A percentile compares a stretch with the other conserved stretches of the same genome.
These are phyloP conservation scores for Poeciliopsis prolifica DNA, from an alignment of 2,113 vertebrate species.

Conservation along the genomic window DNA sequence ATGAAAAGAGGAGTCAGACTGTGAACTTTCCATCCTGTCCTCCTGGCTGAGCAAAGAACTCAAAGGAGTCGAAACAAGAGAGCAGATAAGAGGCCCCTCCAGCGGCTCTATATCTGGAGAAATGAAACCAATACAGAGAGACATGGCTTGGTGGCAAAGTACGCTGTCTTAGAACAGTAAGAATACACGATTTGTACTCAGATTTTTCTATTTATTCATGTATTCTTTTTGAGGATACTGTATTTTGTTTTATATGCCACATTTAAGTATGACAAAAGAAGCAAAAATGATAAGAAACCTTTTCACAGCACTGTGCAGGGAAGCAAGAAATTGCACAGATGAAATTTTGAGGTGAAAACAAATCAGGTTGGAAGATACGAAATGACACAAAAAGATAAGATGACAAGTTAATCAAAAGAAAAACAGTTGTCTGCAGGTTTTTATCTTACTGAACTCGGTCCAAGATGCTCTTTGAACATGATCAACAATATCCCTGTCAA, in stretches of 20 bases:
- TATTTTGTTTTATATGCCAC: no score
- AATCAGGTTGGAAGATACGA: not conserved
- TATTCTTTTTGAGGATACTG: no score
- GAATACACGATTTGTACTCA: no score
- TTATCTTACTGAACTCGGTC: not conserved
- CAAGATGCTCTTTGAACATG: constrained; percentile 9
- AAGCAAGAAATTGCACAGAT: not conserved
- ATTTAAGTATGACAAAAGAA: no score
- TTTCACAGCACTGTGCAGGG: no score
- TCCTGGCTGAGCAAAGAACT: constrained; percentile 18
- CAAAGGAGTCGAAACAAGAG: constrained; percentile 4
- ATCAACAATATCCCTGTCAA: constrained; percentile 38
- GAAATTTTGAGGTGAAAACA: not conserved
- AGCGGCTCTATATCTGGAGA: not conserved
- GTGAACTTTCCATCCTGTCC: constrained; percentile 25
- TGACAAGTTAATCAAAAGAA: not conserved
- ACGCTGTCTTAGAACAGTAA: not conserved
- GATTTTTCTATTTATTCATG: no score
- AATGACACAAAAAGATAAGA: not conserved
- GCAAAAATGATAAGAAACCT: no score
- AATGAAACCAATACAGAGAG: not conserved
- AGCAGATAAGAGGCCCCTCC: not conserved
- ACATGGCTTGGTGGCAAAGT: not conserved
- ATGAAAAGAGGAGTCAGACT: constrained; percentile 25
- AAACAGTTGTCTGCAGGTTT: not conserved